phyloP scores from a whole-genome alignment of 2,797 vertebrate species.

The Apodemus agrarius region DNA sequence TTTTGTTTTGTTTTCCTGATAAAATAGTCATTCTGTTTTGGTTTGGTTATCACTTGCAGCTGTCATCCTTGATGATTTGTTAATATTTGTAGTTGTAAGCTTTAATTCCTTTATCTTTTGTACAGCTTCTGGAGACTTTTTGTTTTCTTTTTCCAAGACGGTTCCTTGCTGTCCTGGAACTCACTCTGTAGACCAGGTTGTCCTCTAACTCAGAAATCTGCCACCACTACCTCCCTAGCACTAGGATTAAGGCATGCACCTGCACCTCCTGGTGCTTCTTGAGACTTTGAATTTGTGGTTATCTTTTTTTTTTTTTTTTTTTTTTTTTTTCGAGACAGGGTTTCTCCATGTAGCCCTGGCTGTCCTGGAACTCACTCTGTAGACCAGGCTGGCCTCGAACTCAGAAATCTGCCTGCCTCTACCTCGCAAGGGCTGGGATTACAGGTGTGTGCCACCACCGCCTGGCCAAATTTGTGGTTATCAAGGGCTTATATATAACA shows the following conservation, averaged over 20 bases:
- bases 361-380: too few species aligned
- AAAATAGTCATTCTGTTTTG: neutral
- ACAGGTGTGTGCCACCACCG: too few species aligned
- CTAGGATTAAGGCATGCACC: neutral
- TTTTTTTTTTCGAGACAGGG: too few species aligned
- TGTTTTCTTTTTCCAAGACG: neutral
- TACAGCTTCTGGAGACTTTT: neutral
- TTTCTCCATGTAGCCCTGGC: too few species aligned
- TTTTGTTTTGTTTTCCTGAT: neutral
- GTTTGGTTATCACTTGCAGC: neutral
- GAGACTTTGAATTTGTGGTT: neutral
- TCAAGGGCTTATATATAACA: neutral
- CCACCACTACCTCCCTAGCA: neutral
- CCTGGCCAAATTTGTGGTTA: neutral
- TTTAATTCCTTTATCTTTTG: neutral
- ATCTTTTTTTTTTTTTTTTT: too few species aligned
- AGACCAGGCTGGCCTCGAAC: too few species aligned
- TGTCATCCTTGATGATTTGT: neutral
- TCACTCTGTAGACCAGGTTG: neutral
- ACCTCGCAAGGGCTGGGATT: too few species aligned
- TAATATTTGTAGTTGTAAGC: neutral
- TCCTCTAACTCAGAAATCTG: neutral
- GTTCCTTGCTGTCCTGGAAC: neutral
- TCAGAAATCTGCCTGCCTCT: too few species aligned
- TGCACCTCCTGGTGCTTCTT: neutral